These are phyloP conservation scores for Prionailurus bengalensis DNA, from an alignment of 2,113 vertebrate genomes.

Conservation along the genomic window DNA sequence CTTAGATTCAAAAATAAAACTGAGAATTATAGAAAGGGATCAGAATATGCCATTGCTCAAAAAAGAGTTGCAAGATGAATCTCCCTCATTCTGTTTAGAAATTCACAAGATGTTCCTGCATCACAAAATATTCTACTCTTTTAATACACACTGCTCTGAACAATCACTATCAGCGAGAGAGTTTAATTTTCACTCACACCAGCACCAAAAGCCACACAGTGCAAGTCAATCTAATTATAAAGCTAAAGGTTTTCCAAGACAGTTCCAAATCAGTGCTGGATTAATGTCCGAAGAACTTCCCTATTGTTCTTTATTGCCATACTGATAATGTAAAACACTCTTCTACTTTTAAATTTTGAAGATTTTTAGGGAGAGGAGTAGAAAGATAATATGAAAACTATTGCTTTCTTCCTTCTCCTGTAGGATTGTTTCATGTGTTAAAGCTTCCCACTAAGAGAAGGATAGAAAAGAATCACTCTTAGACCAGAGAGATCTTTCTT, in stretches of 20 bases:
- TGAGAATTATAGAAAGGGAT: not conserved
- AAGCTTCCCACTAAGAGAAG: not conserved
- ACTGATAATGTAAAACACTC: not conserved
- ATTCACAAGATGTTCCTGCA: not conserved
- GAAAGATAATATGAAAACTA: not conserved
- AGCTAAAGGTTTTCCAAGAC: not conserved
- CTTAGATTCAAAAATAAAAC: not conserved
- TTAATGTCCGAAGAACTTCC: not conserved
- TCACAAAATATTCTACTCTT: not conserved
- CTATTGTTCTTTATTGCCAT: not conserved
- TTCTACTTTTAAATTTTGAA: not conserved
- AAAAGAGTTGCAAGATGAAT: not conserved
- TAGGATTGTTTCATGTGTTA: not conserved
- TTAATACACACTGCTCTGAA: not conserved
- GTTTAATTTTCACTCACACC: not conserved
- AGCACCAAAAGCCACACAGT: not conserved
- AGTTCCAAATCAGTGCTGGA: not conserved
- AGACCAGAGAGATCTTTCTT: not conserved
- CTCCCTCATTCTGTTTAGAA: not conserved
- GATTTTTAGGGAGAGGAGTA: not conserved
- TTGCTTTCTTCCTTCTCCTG: not conserved
- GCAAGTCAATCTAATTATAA: not conserved
- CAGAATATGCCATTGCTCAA: not conserved
- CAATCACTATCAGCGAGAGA: not conserved
- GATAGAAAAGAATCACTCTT: not conserved